phyloP scores from a whole-genome alignment of 1,140 invertebrate genomes.

The Zaprionus vittiger region DNA sequence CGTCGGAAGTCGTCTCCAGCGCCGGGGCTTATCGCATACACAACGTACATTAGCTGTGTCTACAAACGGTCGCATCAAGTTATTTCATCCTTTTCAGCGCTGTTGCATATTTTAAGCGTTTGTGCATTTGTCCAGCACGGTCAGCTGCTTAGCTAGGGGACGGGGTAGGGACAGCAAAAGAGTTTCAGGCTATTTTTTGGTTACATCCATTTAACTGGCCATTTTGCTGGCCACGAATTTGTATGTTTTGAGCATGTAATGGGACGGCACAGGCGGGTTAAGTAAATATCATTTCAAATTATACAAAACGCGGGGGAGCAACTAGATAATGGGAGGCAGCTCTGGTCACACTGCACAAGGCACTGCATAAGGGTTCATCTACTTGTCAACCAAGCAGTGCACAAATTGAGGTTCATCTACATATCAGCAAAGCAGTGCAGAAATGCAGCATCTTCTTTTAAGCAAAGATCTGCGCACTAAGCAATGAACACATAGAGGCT shows the following conservation, averaged over 20 bases:
- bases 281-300: constrained; percentile 7
- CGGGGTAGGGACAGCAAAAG: neutral
- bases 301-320: neutral
- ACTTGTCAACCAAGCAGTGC: too few species aligned
- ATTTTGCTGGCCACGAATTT: constrained; percentile 2
- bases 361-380: neutral
- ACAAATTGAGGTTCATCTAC: too few species aligned
- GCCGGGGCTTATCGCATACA: constrained; percentile 3
- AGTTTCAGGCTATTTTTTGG: neutral
- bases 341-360: neutral
- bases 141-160: too few species aligned
- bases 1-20: constrained; percentile 1
- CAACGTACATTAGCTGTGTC: constrained; percentile 2
- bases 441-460: neutral
- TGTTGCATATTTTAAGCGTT: constrained; percentile 4
- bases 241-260: constrained; percentile 8
- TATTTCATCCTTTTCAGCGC: constrained; percentile 6
- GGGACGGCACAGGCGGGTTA: neutral
- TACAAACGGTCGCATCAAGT: constrained; percentile 6
- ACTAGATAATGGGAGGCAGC: neutral
- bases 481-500: too few species aligned
- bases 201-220: constrained; percentile 3
- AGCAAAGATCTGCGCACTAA: too few species aligned
- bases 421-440: neutral
- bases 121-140: neutral